phyloP scores from a whole-genome alignment of 2,888 invertebrate genomes.

The Scaptomyza reducta region DNA sequence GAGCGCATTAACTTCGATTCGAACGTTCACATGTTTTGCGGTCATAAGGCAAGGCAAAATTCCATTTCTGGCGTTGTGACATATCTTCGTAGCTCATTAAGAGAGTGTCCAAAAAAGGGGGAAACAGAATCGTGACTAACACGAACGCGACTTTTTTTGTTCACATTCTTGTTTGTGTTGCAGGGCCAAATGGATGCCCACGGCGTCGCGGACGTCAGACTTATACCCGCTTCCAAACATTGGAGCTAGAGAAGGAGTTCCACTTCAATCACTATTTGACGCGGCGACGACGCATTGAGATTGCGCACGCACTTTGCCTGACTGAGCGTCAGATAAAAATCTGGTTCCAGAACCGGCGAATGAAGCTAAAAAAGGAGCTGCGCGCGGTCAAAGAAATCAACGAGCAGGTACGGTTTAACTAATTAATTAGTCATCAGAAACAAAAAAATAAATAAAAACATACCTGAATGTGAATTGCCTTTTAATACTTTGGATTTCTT shows the following conservation, averaged over 20 bases:
- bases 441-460: not conserved
- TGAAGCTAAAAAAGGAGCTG: slow-evolving; percentile 98
- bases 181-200: slow-evolving; percentile 98
- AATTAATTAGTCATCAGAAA: not conserved
- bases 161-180: slow-evolving; percentile 83
- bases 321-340: slow-evolving; percentile 98
- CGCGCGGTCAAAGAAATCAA: slow-evolving; percentile 97
- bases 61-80: slow-evolving; percentile 48
- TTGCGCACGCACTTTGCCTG: slow-evolving; percentile 97
- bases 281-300: slow-evolving; percentile 97
- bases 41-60: slow-evolving; percentile 16
- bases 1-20: slow-evolving; percentile 31
- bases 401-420: slow-evolving; percentile 87
- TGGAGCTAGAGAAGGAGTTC: slow-evolving; percentile 99
- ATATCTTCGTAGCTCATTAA: slow-evolving; percentile 71
- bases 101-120: slow-evolving; percentile 52
- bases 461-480: too few relatives aligned
- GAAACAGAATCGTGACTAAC: slow-evolving; percentile 33
- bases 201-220: slow-evolving; percentile 97
- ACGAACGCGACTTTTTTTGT: slow-evolving; percentile 64
- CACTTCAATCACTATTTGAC: slow-evolving; percentile 99
- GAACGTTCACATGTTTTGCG: slow-evolving; percentile 25
- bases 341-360: slow-evolving; percentile 98
- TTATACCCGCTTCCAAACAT: slow-evolving; percentile 98
- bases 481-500: slow-evolving; percentile 9